phyloP scores from a whole-genome alignment of 2,888 invertebrate species.

The Hemaris fuciformis region DNA sequence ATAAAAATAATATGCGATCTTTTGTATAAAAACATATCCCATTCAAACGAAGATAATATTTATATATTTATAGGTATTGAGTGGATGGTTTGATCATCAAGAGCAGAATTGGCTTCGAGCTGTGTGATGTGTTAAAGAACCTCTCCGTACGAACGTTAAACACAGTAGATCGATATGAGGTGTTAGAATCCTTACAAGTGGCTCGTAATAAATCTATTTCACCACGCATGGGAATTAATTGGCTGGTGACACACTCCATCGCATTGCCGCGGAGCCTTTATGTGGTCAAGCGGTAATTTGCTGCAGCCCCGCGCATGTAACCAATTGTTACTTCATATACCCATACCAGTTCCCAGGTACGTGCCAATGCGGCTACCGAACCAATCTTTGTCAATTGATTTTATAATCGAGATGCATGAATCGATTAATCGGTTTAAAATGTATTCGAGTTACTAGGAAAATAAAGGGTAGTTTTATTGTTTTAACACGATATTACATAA shows the following conservation, averaged over 20 bases:
- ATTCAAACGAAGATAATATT: too few relatives aligned
- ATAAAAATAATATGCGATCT: too few relatives aligned
- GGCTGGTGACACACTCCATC: slow-evolving; percentile 43
- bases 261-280: slow-evolving; percentile 42
- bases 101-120: not conserved
- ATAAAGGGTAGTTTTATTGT: not conserved
- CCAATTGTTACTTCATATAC: slow-evolving; percentile 35
- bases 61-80: not conserved
- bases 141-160: slow-evolving; percentile 23
- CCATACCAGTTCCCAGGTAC: slow-evolving; percentile 1
- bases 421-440: not conserved
- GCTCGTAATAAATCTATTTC: slow-evolving; percentile 64
- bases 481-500: not conserved
- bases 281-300: slow-evolving; percentile 56
- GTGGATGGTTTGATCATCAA: not conserved
- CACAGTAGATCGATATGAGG: slow-evolving; percentile 26
- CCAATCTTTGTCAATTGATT: not conserved
- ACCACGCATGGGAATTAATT: slow-evolving; percentile 72
- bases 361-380: not conserved
- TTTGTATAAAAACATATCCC: too few relatives aligned
- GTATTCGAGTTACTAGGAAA: not conserved
- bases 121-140: slow-evolving; percentile 9
- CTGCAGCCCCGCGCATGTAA: slow-evolving; percentile 41
- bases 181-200: slow-evolving; percentile 61
- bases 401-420: not conserved